phyloP scores from a whole-genome alignment of 2,113 vertebrate species.

The Sylvicapra grimmia region DNA sequence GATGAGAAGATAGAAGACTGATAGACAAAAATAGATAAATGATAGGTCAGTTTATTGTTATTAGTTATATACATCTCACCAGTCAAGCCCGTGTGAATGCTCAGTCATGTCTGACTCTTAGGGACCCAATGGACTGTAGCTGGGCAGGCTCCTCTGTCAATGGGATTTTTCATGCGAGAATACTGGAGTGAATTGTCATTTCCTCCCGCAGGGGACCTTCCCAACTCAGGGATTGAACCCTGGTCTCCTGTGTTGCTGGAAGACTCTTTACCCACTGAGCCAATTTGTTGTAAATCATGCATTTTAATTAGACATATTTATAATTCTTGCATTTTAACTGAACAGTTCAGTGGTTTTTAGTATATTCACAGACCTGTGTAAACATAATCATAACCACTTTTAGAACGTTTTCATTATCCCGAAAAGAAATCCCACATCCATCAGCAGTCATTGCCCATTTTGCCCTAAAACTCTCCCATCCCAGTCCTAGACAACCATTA shows the following conservation, averaged over 20 bases:
- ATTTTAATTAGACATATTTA: not conserved
- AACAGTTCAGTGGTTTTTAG: not conserved
- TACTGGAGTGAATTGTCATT: not conserved
- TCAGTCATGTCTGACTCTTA: not conserved
- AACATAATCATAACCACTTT: not conserved
- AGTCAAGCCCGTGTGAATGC: not conserved
- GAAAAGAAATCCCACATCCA: not conserved
- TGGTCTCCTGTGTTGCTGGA: not conserved
- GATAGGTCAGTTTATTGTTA: not conserved
- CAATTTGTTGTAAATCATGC: not conserved
- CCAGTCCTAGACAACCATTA: not conserved
- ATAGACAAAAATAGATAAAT: not conserved
- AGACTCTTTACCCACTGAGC: not conserved
- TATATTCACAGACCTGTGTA: not conserved
- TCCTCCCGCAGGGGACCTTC: not conserved
- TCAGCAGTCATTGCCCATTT: not conserved
- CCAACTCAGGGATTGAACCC: not conserved
- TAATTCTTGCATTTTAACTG: not conserved
- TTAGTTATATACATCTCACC: not conserved
- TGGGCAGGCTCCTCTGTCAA: not conserved
- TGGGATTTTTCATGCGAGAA: not conserved
- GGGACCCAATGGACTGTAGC: not conserved
- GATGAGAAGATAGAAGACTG: not conserved
- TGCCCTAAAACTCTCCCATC: not conserved
- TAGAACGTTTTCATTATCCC: not conserved